Base-by-base conservation (phyloP, 2,888 invertebrate genomes). In the Siphonodentalium dalli region DNA sequence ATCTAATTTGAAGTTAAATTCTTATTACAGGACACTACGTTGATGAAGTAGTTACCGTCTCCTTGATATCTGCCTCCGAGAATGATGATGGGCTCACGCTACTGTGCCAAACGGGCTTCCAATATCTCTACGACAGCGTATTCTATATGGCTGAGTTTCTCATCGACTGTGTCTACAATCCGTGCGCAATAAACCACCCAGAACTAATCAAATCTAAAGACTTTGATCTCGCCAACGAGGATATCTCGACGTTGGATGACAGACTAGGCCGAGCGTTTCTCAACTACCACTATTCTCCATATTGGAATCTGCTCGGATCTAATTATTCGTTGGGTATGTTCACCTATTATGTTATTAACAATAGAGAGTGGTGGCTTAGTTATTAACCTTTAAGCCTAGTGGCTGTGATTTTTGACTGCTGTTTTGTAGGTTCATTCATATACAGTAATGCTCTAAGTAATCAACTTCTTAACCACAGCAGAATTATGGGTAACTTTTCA, bases 161-260 rank as follows among this genome's bases (percentile, higher is more conserved):
- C 6, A 49, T 69, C 33, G 71, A 71, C 58, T 73, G 74, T 52
- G 73, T 74, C 18, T 71, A 71, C 38, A 65, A 70, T 37, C 51
- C 62, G 11, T 58, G 54, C n/a, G 63, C 69, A 1, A 58, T 74
- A 33, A 70, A 70, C 28, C 66, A 71, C 52, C 58, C 74, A 41
- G 77, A 75, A 47, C 64, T 72, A 9, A 67, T 73, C 42, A 67
- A 69, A 47, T 68, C 69, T 23, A 71, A 76, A 20, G 49, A 69
- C 43, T 76, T 76, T 66, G 71, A 75, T 54, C 59, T 76, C 34
- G 63, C 71, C 29, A 66, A 74, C 41, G 75, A 75, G 46, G 65
- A 70, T 38, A 56, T 72, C 35, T 68, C 72, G 15, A 72, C 74
- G 0, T 49, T 77, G 38, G 77, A 77, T 52, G 61, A 60, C 21